These are phyloP conservation scores for Mamestra brassicae DNA, from an alignment of 2,888 invertebrate genomes.

Conservation along the genomic window DNA sequence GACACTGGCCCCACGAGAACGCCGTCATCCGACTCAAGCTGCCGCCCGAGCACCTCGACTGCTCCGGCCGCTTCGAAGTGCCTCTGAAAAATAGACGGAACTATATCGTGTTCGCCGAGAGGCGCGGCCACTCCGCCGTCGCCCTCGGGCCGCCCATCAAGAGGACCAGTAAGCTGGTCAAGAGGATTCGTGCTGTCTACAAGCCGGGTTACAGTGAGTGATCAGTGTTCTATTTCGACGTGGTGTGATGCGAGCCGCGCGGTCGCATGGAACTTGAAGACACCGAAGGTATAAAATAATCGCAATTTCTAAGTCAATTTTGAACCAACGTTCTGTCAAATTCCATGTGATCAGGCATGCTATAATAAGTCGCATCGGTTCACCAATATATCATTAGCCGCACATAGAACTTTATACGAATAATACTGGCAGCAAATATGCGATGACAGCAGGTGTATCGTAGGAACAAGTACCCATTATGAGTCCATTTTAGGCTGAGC, in stretches of 20 bases:
- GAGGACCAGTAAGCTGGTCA: constrained; percentile 84
- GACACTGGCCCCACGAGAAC: constrained; percentile 86
- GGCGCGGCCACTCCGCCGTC: constrained; percentile 85
- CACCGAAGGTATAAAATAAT: constrained; percentile 57
- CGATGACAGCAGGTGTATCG: constrained; percentile 87
- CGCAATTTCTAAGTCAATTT: constrained; percentile 44
- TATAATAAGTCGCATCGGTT: constrained; percentile 59
- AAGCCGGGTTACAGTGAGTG: constrained; percentile 89
- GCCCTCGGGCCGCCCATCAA: constrained; percentile 87
- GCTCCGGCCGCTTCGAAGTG: constrained; percentile 87
- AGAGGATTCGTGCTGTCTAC: constrained; percentile 89
- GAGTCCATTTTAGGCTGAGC: constrained; percentile 89
- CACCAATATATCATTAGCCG: constrained; percentile 62
- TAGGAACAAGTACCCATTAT: constrained; percentile 88
- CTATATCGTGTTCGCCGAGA: constrained; percentile 89
- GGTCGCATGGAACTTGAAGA: constrained; percentile 68
- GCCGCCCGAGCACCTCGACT: constrained; percentile 79
- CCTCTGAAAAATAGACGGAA: constrained; percentile 85
- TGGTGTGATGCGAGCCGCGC: constrained; percentile 61
- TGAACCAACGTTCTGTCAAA: constrained; percentile 66
- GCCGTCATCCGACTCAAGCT: constrained; percentile 83
- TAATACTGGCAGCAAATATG: constrained; percentile 84
- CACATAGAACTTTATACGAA: constrained; percentile 78
- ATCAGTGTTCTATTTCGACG: constrained; percentile 65
- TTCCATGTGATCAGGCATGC: constrained; percentile 76